Conservation (phyloP, 2,113 vertebrate species). For the Chaetura pelagica region DNA sequence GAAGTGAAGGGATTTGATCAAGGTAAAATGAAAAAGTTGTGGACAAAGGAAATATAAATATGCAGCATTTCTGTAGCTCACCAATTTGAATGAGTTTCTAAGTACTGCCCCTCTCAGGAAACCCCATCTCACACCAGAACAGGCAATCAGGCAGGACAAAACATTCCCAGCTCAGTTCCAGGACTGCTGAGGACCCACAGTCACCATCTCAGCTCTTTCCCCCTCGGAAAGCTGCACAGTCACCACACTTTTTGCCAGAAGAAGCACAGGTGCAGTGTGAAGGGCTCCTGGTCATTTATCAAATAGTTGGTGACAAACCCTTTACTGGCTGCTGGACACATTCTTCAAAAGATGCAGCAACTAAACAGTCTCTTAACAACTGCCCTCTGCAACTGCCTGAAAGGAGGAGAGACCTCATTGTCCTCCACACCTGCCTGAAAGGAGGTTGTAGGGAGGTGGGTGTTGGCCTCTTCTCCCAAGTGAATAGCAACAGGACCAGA, state of each 20-base stretch:
- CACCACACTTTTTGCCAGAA: conserved; percentile 10
- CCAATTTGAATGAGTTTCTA: neutral
- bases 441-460: too few species aligned
- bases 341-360: neutral
- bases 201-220: neutral
- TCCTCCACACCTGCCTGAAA: too few species aligned
- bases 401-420: too few species aligned
- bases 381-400: too few species aligned
- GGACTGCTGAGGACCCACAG: neutral
- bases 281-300: conserved; percentile 46
- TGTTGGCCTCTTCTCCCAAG: too few species aligned
- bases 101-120: neutral
- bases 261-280: neutral
- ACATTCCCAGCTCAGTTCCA: neutral
- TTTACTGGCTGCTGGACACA: neutral
- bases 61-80: too few species aligned
- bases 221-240: conserved; percentile 20
- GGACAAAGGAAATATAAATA: neutral
- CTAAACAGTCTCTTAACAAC: neutral
- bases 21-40: neutral
- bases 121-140: neutral
- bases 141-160: neutral
- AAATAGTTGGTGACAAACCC: neutral
- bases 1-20: neutral
- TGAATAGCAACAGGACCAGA: too few species aligned